These are phyloP conservation scores for Entomobrya multifasciata DNA, from an alignment of 2,888 invertebrate genomes.

Conservation along the genomic window DNA sequence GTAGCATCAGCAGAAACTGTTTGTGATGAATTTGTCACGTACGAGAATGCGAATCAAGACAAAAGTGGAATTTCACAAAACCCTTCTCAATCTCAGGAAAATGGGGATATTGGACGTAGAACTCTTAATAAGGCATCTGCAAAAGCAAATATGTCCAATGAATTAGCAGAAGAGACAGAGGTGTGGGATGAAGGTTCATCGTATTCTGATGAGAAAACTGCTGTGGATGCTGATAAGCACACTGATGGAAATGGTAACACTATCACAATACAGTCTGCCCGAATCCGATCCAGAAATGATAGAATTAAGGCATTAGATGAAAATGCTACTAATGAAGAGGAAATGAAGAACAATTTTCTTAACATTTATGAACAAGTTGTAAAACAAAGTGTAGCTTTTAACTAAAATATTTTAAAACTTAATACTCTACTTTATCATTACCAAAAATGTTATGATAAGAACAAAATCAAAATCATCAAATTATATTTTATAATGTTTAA, in stretches of 20 bases:
- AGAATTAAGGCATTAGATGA: constrained; percentile 39
- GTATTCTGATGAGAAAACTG: not conserved
- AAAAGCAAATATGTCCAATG: constrained; percentile 21
- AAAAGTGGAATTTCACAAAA: too few species aligned
- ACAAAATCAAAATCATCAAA: too few species aligned
- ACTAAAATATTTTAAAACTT: too few species aligned
- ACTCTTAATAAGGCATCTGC: constrained; percentile 48
- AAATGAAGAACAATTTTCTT: constrained; percentile 12
- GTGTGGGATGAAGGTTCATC: too few species aligned
- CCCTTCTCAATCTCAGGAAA: too few species aligned
- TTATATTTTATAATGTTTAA: too few species aligned
- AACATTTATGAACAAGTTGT: constrained; percentile 57
- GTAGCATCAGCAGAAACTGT: too few species aligned
- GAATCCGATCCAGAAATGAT: constrained; percentile 46
- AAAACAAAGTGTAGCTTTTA: constrained; percentile 7
- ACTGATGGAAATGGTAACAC: not conserved
- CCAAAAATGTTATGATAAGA: too few species aligned
- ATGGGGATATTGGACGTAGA: constrained; percentile 11
- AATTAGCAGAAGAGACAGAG: not conserved
- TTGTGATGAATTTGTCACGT: too few species aligned
- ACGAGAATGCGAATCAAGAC: too few species aligned
- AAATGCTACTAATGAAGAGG: constrained; percentile 33
- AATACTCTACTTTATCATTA: too few species aligned
- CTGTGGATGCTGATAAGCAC: not conserved
- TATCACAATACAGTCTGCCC: constrained; percentile 28